Evolutionary conservation across 2,797 vertebrate genomes (phyloP), one percentile per base, ranked within the genome.

Genomic region (Crax fasciolata): DNA sequence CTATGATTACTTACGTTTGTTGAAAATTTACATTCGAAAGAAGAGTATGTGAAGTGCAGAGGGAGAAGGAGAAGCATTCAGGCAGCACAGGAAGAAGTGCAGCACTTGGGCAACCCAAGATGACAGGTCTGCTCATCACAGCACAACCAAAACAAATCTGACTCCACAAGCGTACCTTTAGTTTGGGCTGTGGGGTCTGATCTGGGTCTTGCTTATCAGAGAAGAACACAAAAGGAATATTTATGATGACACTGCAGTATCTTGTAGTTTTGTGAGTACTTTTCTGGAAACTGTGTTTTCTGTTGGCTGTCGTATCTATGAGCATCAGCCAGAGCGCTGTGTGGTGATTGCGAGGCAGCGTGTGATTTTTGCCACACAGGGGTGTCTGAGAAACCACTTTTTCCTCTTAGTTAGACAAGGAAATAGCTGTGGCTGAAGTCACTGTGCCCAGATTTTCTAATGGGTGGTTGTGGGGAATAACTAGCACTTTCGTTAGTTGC

Each of bases 131-230:
- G n/a, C 39, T n/a, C 13, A 2, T 65, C 24, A 2, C 59, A 2
- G 11, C 0, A 4, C 4, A 3, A 8, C 25, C 27, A 3, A 9
- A 4, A 6, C 23, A 1, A 13, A 1, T 9, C 43, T 1, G 3
- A 4, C 23, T 15, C 28, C 1, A 28, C 58, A 2, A 6, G 23
- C 3, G 0, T 2, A 7, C 30, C 82, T 58, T 15, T 20, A 7
- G 19, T 14, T 13, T 10, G 23, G 1, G 0, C 24, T 27, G 43
- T 1, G 12, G 32, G 3, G 13, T 7, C 55, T 2, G 4, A 2
- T 9, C 10, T 5, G 25, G 9, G 23, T 38, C 2, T 23, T 4
- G 57, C 6, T 54, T 15, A 0, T 28, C 19, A 48, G 43, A 14
- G 8, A 9, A 0, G 3, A 17, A 13, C 49, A 4, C 28, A 10